A percentile compares a stretch with the other conserved stretches of the same genome.
Conservation (phyloP, 2,113 vertebrate genomes). For the Bos javanicus region DNA sequence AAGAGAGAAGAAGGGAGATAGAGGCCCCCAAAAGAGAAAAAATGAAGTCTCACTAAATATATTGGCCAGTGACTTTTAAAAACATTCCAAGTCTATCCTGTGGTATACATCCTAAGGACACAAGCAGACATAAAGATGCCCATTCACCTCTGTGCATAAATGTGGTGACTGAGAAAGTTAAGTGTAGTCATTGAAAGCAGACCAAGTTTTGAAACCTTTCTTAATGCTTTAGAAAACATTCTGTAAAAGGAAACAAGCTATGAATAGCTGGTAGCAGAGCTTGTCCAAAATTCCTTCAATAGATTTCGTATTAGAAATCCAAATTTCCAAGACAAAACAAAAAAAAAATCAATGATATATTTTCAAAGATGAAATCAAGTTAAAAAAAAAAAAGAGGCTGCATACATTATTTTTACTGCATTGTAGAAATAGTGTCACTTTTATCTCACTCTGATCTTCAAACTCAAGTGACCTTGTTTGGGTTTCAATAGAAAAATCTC, state of each 20-base stretch:
- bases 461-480: constrained; percentile 60
- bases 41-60: neutral
- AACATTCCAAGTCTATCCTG: neutral
- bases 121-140: neutral
- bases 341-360: neutral
- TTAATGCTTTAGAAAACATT: neutral
- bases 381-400: neutral
- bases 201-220: neutral
- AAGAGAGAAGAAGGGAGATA: neutral
- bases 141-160: neutral
- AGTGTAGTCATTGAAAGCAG: neutral
- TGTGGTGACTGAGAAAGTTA: neutral
- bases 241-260: neutral
- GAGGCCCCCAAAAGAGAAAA: neutral
- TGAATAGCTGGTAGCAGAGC: neutral
- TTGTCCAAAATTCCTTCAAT: neutral
- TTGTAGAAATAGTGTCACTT: constrained; percentile 42
- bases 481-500: constrained; percentile 49
- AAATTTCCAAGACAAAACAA: neutral
- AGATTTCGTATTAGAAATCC: neutral
- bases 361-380: constrained; percentile 35
- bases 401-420: neutral
- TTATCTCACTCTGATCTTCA: constrained; percentile 61
- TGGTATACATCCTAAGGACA: neutral
- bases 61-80: neutral